Percentiles rank a stretch among this genome's conserved stretches.
Evolutionary conservation across 2,888 invertebrate species (phyloP).

Genomic region (Pandemis corylana): DNA sequence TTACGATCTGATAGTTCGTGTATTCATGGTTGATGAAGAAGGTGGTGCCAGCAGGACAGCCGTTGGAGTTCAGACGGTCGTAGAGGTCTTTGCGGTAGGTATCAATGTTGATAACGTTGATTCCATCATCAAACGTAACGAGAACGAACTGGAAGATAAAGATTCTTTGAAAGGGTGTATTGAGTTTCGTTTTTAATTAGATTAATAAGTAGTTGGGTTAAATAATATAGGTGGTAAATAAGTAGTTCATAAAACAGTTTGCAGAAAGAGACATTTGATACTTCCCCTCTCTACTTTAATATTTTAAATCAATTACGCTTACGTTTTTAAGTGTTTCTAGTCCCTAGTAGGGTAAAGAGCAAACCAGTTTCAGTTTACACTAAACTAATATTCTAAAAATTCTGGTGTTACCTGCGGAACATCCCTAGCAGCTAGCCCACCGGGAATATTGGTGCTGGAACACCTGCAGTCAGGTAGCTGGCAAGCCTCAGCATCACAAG

Average conservation of each 20-base stretch:
- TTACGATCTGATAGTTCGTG: constrained; percentile 87
- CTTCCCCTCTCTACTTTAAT: no score
- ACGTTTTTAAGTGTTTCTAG: no score
- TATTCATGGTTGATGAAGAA: constrained; percentile 91
- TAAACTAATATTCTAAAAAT: no score
- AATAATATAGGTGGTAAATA: no score
- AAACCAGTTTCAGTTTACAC: no score
- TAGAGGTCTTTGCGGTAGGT: constrained; percentile 83
- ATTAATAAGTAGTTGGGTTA: no score
- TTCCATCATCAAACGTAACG: constrained; percentile 88
- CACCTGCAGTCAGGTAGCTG: constrained; percentile 83
- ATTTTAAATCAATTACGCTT: no score
- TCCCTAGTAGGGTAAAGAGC: no score
- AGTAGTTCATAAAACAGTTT: no score
- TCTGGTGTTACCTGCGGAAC: constrained; percentile 79
- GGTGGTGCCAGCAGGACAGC: constrained; percentile 86
- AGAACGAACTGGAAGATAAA: constrained; percentile 85
- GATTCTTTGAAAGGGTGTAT: no score
- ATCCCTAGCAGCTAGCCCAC: constrained; percentile 66
- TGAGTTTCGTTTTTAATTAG: no score
- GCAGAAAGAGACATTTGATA: no score
- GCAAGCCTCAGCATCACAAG: constrained; percentile 71
- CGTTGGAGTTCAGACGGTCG: constrained; percentile 86
- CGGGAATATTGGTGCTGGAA: constrained; percentile 76
- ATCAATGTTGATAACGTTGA: constrained; percentile 81